Percentiles rank a stretch among this genome's conserved stretches.
Evolutionary conservation across 2,113 vertebrate genomes (phyloP).

Genomic region (Atherinomorus stipes): DNA sequence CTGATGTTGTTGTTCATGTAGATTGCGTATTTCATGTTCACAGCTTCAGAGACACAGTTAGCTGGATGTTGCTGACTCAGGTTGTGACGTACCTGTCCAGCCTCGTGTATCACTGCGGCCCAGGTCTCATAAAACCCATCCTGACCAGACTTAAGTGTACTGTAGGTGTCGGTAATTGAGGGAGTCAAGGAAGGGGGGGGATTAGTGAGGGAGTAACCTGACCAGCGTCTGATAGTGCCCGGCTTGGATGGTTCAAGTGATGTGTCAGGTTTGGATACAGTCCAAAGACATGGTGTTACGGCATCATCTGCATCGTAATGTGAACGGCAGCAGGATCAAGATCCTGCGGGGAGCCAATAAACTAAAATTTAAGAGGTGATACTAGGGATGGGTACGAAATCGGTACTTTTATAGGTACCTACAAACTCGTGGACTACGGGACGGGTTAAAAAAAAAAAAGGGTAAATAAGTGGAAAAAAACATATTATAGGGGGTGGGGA

Average conservation of each 20-base stretch:
- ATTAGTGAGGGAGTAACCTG: constrained; percentile 13
- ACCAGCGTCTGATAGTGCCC: background rate
- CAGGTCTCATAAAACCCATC: constrained; percentile 18
- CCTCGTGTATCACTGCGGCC: constrained; percentile 14
- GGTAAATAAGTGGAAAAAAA: too few relatives aligned
- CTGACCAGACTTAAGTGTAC: constrained; percentile 55
- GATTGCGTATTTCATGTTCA: background rate
- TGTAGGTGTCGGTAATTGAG: constrained; percentile 42
- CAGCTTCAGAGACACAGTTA: background rate
- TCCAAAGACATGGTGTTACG: constrained; percentile 30
- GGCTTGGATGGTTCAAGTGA: constrained; percentile 2
- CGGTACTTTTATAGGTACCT: too few relatives aligned
- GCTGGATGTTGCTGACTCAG: background rate
- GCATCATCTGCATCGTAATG: constrained; percentile 19
- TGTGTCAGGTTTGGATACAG: constrained; percentile 11
- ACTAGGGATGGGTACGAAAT: too few relatives aligned
- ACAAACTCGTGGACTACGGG: too few relatives aligned
- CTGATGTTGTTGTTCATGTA: too few relatives aligned
- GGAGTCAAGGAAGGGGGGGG: constrained; percentile 20
- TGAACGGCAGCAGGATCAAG: constrained; percentile 14
- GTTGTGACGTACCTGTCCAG: constrained; percentile 1
- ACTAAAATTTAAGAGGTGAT: background rate
- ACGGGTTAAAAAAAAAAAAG: too few relatives aligned
- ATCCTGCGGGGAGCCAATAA: background rate
- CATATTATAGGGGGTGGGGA: too few relatives aligned